A percentile compares a stretch with the other conserved stretches of the same genome.
phyloP scores from a whole-genome alignment of 2,888 invertebrate genomes.

The Heliconius erato region DNA sequence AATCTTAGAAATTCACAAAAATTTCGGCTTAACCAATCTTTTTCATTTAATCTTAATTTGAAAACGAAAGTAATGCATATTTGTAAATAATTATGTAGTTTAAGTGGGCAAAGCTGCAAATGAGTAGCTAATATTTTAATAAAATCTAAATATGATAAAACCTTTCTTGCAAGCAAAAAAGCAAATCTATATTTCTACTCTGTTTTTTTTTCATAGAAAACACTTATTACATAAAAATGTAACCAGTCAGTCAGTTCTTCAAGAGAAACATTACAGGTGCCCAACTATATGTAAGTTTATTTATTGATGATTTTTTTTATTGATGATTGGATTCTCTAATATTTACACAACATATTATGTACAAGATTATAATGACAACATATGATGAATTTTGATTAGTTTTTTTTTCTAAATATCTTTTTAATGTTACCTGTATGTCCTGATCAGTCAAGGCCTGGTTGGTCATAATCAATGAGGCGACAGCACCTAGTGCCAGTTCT shows the following conservation, averaged over 20 bases:
- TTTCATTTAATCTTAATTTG: too few relatives aligned
- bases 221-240: neutral
- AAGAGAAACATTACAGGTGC: neutral
- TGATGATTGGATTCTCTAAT: neutral
- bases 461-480: conserved; percentile 95
- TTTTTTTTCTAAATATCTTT: neutral
- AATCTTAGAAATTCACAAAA: too few relatives aligned
- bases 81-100: neutral
- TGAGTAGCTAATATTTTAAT: neutral
- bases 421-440: conserved; percentile 88
- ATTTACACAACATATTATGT: neutral
- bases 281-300: neutral
- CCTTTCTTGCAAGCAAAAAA: neutral
- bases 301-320: neutral
- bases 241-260: neutral
- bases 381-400: neutral
- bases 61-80: too few relatives aligned
- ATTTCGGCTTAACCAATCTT: too few relatives aligned
- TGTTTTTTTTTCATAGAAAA: neutral
- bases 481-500: conserved; percentile 94
- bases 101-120: neutral
- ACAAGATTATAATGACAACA: neutral
- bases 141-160: neutral
- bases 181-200: neutral
- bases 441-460: conserved; percentile 91